A percentile compares a stretch with the other conserved stretches of the same genome.
These are phyloP conservation scores for Salvelinus alpinus DNA, from an alignment of 2,113 vertebrate genomes.

Conservation along the genomic window DNA sequence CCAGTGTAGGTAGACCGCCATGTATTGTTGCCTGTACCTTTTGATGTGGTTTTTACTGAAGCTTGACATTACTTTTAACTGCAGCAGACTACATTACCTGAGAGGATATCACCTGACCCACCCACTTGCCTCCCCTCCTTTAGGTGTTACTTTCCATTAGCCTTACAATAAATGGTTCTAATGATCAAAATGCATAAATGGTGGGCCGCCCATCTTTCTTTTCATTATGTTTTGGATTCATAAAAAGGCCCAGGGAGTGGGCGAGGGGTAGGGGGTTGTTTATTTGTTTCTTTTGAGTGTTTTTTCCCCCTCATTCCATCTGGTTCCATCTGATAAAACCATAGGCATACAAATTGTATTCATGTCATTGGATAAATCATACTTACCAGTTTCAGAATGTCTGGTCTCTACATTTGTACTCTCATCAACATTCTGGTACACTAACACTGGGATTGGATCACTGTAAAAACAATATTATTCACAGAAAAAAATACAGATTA, in stretches of 20 bases:
- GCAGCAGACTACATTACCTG: not conserved
- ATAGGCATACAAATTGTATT: too few relatives aligned
- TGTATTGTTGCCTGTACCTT: not conserved
- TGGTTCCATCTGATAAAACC: too few relatives aligned
- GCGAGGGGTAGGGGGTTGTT: too few relatives aligned
- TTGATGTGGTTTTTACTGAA: not conserved
- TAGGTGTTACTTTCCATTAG: not conserved
- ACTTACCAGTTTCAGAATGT: not conserved
- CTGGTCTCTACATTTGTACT: not conserved
- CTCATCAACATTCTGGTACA: not conserved
- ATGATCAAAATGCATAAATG: too few relatives aligned
- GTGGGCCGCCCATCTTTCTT: too few relatives aligned
- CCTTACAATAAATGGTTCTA: not conserved
- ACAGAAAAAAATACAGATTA: not conserved
- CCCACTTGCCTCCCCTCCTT: not conserved
- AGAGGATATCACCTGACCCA: not conserved
- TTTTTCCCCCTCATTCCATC: too few relatives aligned
- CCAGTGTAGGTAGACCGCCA: not conserved
- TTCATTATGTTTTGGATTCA: too few relatives aligned
- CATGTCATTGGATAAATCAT: too few relatives aligned
- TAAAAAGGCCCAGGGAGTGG: too few relatives aligned
- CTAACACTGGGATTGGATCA: slow-evolving; percentile 27
- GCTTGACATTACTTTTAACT: not conserved
- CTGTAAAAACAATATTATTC: slow-evolving; percentile 18
- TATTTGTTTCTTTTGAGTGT: too few relatives aligned